Conservation (phyloP, 2,888 invertebrate species). For the Heteromyza rotundicornis region DNA sequence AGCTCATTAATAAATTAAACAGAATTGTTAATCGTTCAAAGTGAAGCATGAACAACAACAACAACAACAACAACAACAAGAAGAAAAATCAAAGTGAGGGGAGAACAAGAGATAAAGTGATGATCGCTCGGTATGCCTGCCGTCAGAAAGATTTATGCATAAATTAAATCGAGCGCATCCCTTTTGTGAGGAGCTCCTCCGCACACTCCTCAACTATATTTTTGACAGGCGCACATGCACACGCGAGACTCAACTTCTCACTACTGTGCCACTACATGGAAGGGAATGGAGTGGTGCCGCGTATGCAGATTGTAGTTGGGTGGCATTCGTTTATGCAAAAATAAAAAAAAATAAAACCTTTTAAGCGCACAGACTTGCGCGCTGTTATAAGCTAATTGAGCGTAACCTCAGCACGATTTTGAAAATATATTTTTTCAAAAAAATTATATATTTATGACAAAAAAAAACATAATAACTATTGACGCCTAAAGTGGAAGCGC, state of each 20-base stretch:
- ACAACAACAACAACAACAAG: background rate
- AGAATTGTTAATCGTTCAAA: slow-evolving; percentile 35
- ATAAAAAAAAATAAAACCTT: too few relatives aligned
- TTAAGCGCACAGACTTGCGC: slow-evolving; percentile 21
- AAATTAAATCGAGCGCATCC: slow-evolving; percentile 37
- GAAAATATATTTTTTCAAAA: too few relatives aligned
- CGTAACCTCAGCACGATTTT: slow-evolving; percentile 35
- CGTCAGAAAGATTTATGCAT: slow-evolving; percentile 42
- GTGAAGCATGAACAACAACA: slow-evolving; percentile 7
- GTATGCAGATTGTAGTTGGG: slow-evolving; percentile 26
- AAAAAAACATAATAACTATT: too few relatives aligned
- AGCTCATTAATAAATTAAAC: slow-evolving; percentile 53
- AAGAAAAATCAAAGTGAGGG: background rate
- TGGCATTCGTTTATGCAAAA: slow-evolving; percentile 38
- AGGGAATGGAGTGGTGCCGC: background rate
- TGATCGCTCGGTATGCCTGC: slow-evolving; percentile 25
- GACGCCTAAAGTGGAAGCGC: too few relatives aligned
- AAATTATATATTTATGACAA: too few relatives aligned
- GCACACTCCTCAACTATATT: slow-evolving; percentile 39
- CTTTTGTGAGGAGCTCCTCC: too few relatives aligned
- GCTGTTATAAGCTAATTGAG: slow-evolving; percentile 46
- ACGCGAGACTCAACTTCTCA: slow-evolving; percentile 22
- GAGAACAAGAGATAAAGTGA: too few relatives aligned
- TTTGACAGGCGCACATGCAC: slow-evolving; percentile 40
- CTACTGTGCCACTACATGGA: background rate